phyloP scores from a whole-genome alignment of 2,888 invertebrate species.

The Nymphalis c-album region DNA sequence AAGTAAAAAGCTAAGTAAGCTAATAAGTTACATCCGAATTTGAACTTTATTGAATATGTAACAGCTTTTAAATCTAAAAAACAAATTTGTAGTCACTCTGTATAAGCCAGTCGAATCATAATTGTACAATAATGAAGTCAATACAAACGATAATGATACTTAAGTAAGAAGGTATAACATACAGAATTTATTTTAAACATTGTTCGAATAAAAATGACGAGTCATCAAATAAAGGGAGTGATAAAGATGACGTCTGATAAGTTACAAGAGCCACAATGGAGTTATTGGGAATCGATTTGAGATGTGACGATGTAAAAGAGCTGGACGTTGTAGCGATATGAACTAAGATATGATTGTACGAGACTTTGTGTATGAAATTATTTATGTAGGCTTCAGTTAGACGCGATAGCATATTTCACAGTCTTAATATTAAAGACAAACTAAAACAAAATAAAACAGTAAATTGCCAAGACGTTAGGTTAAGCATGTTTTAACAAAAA shows the following conservation, averaged over 20 bases:
- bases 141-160: slow-evolving; percentile 21
- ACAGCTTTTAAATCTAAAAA: slow-evolving; percentile 30
- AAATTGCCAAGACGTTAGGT: no score
- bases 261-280: slow-evolving; percentile 59
- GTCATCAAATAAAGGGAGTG: slow-evolving; percentile 61
- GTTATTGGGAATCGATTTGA: slow-evolving; percentile 60
- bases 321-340: slow-evolving; percentile 18
- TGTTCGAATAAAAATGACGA: slow-evolving; percentile 43
- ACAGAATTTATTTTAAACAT: background rate
- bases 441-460: background rate
- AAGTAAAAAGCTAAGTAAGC: slow-evolving; percentile 35
- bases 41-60: slow-evolving; percentile 30
- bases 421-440: background rate
- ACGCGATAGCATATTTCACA: background rate
- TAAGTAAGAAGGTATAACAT: slow-evolving; percentile 18
- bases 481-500: no score
- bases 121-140: slow-evolving; percentile 2
- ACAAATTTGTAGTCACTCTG: slow-evolving; percentile 19
- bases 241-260: slow-evolving; percentile 62
- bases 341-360: slow-evolving; percentile 6
- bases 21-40: slow-evolving; percentile 16
- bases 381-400: slow-evolving; percentile 12
- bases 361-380: slow-evolving; percentile 20
- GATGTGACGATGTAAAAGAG: slow-evolving; percentile 42
- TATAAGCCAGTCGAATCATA: slow-evolving; percentile 16